Evolutionary conservation across 2,888 invertebrate species (phyloP), one percentile per base, ranked within the genome.

Genomic region (Amphipoea oculea): DNA sequence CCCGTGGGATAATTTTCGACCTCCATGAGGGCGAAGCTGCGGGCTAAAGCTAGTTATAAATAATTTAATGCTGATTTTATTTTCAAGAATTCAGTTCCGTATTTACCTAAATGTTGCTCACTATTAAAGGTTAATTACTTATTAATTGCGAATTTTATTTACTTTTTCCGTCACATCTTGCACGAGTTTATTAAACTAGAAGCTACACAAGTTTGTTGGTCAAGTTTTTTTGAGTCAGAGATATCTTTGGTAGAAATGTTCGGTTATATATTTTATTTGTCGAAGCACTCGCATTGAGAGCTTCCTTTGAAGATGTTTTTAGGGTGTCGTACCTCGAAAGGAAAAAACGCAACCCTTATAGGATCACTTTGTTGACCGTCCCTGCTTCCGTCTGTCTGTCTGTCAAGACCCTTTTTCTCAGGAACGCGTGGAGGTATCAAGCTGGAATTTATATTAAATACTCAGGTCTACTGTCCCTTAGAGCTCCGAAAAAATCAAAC

Each of bases 161-260:
- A 51, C 1, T n/a, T 63, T 54, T 63, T 9, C 45, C 29, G 40
- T 23, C 14, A 42, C 6, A 48, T n/a, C 1, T 48, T 51, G 3
- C 11, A 51, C 6, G 42, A 72, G 20, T 17, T 54, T 20, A 0
- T 48, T 9, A 54, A 74, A 62, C 48, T 67, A 78, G 20, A 23
- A 77, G 36, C n/a, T 42, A 60, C 12, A 57, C 17, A 48, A 60
- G 14, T 66, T 66, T 29, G 29, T 81, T 42, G 74, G 60, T 73
- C 82, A 81, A 81, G 66, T 75, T 74, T 74, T 74, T 36, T 2
- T 81, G 23, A 74, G 57, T 81, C 74, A 60, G 11, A 42, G 23
- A 42, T 79, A 81, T 60, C 14, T 74, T 74, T 45, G 14, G 20
- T 17, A 2, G 2, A 60, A 81, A 20, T 67, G 51, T 36, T 60